A percentile compares a stretch with the other conserved stretches of the same genome.
These are phyloP conservation scores for Bombyx mandarina DNA, from an alignment of 1,140 invertebrate species.

Conservation along the genomic window DNA sequence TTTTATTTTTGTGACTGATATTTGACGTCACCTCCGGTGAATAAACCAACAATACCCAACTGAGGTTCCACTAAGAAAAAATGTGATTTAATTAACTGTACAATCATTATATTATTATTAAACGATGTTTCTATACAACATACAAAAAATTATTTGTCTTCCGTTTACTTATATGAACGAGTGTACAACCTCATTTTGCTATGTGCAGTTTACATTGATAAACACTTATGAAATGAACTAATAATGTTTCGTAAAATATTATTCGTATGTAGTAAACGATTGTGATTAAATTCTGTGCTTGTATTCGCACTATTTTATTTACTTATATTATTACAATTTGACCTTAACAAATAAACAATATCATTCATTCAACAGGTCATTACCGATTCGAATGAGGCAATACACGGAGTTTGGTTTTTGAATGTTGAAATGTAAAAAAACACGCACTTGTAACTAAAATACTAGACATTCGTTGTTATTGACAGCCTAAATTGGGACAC, in stretches of 20 bases:
- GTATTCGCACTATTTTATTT: slow-evolving; percentile 11
- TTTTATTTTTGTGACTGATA: slow-evolving; percentile 37
- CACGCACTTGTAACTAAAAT: slow-evolving; percentile 24
- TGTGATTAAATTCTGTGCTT: slow-evolving; percentile 30
- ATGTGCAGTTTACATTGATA: slow-evolving; percentile 49
- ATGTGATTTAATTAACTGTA: slow-evolving; percentile 29
- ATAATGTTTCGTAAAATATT: too few species aligned
- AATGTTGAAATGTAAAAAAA: neutral
- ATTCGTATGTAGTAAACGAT: slow-evolving; percentile 16
- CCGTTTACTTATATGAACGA: slow-evolving; percentile 45
- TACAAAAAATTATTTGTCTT: slow-evolving; percentile 35
- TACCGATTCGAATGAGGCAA: too few species aligned
- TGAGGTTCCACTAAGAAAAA: slow-evolving; percentile 33
- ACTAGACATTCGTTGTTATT: slow-evolving; percentile 63
- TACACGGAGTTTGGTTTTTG: neutral
- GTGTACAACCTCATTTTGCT: slow-evolving; percentile 67
- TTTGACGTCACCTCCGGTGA: slow-evolving; percentile 24
- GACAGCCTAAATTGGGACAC: slow-evolving; percentile 56
- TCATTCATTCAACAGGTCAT: too few species aligned
- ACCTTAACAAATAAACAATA: too few species aligned
- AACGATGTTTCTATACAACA: neutral
- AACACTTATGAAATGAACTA: slow-evolving; percentile 18
- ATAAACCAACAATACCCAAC: slow-evolving; percentile 38
- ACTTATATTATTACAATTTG: too few species aligned
- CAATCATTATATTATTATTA: slow-evolving; percentile 16